Base-by-base conservation (phyloP, 2,888 invertebrate genomes). In the Chrysina gloriosa region DNA sequence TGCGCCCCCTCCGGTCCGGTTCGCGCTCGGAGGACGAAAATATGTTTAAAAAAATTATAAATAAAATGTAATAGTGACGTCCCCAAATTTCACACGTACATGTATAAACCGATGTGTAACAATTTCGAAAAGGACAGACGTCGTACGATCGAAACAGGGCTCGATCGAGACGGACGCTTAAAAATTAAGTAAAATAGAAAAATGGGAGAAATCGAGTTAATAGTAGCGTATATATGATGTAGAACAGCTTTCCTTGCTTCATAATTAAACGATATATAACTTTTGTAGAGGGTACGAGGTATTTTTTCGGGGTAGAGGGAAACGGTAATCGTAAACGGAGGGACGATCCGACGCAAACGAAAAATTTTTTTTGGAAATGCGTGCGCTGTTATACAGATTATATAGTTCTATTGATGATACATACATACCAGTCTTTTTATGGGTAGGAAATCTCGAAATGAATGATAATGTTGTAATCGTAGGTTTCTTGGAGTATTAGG, bases 191-290 rank as follows among this genome's bases (percentile, higher is more conserved):
- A n/a, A 50, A 65, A 21, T 47, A 36, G 23, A 34, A 45, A 21
- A 45, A 21, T 6, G 21, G 9, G 45, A 45, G 36, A 45, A 19
- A 45, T 50, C 48, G 23, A 64, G 27, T 67, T 50, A 52, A 52
- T 52, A 52, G 52, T 52, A 31, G 19, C 52, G 31, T 52, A 52
- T 9, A 39, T 63, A 63, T 63, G 42, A 52, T 76, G 74, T 76
- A 77, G 75, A 72, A 72, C 74, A 75, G 72, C 76, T 77, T 80
- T 77, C 80, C 80, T 79, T 80, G 80, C 80, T 79, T 81, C 16
- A 72, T 75, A 70, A 71, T 71, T 74, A 74, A 72, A 52, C 48
- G 14, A 29, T 19, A 31, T 52, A 52, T n/a, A 52, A 45, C 7
- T 19, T 9, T 45, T 45, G 19, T 45, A 45, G 45, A 45, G n/a